These are phyloP conservation scores for Megathymus violae DNA, from an alignment of 1,140 invertebrate species.

Conservation along the genomic window DNA sequence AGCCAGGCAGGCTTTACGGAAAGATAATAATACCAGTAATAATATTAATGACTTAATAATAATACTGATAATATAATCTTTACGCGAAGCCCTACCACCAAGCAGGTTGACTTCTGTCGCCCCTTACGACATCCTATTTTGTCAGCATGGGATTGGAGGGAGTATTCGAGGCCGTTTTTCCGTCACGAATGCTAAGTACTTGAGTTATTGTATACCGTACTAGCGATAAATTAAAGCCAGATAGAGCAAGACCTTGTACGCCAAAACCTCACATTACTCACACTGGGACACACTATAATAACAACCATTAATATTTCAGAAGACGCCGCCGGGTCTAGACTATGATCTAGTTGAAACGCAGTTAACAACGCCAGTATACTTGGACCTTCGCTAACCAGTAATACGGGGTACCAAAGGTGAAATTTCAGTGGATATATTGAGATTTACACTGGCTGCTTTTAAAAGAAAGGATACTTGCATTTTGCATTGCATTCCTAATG, in stretches of 20 bases:
- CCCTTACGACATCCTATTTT: too few species aligned
- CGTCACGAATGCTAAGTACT: slow-evolving; percentile 4
- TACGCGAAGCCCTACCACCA: too few species aligned
- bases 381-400: not conserved
- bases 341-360: slow-evolving; percentile 26
- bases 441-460: not conserved
- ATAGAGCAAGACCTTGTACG: slow-evolving; percentile 22
- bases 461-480: slow-evolving; percentile 31
- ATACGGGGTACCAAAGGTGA: not conserved
- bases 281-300: slow-evolving; percentile 20
- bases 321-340: slow-evolving; percentile 32
- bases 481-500: slow-evolving; percentile 32
- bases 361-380: slow-evolving; percentile 10
- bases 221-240: slow-evolving; percentile 10
- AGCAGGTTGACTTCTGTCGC: too few species aligned
- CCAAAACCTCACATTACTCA: slow-evolving; percentile 27
- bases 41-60: too few species aligned
- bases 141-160: too few species aligned
- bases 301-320: slow-evolving; percentile 32
- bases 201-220: slow-evolving; percentile 2
- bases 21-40: too few species aligned
- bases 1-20: too few species aligned
- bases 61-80: too few species aligned
- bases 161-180: too few species aligned
- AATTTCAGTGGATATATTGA: not conserved